Evolutionary conservation across 2,113 vertebrate genomes (phyloP).

Genomic region (Phalacrocorax pelagicus): DNA sequence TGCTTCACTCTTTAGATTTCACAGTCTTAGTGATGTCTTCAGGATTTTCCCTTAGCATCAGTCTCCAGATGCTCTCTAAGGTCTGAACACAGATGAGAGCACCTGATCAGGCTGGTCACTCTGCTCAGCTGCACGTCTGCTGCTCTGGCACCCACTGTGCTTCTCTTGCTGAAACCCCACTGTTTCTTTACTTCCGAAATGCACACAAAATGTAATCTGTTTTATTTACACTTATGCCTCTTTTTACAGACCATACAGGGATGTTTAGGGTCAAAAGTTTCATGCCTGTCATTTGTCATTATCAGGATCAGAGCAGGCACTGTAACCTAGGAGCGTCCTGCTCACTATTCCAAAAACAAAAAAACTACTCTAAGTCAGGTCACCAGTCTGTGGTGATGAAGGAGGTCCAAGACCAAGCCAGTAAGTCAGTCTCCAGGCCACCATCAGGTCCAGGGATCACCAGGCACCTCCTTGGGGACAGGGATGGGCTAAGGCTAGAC

Average conservation of each 20-base stretch:
- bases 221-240: background rate
- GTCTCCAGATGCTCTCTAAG: background rate
- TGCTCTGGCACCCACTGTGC: background rate
- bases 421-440: background rate
- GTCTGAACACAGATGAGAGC: background rate
- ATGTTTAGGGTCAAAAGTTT: background rate
- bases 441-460: background rate
- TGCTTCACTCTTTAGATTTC: background rate
- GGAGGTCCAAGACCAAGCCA: background rate
- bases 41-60: background rate
- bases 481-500: background rate
- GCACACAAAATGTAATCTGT: background rate
- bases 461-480: background rate
- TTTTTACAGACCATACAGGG: background rate
- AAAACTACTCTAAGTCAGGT: background rate
- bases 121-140: rapidly evolving
- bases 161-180: background rate
- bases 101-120: background rate
- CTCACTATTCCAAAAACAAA: background rate
- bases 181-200: background rate
- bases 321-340: background rate
- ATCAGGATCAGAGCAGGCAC: background rate
- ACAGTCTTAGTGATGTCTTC: background rate
- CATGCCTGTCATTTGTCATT: background rate
- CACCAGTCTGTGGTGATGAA: background rate